These are phyloP conservation scores for Yasuhikotakia modesta DNA, from an alignment of 2,797 vertebrate species.

Conservation along the genomic window DNA sequence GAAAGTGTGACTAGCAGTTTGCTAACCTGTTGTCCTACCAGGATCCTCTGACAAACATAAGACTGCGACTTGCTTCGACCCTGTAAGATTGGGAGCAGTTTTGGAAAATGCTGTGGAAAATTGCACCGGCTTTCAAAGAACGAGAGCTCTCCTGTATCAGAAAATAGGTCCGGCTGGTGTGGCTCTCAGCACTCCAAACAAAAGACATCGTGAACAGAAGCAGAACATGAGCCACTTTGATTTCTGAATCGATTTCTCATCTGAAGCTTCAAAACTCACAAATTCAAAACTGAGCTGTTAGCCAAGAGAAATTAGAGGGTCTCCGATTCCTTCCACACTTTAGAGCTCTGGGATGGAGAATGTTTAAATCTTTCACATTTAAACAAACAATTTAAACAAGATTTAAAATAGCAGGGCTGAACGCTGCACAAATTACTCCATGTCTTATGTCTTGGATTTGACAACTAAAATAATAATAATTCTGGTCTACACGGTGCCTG, in stretches of 20 bases:
- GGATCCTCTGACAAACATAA: slow-evolving; percentile 47
- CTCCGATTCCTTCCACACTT: slow-evolving; percentile 40
- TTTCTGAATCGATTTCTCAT: slow-evolving; percentile 60
- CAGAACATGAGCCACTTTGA: slow-evolving; percentile 60
- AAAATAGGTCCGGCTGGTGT: slow-evolving; percentile 53
- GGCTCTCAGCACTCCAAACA: slow-evolving; percentile 36
- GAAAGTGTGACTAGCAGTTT: slow-evolving; percentile 36
- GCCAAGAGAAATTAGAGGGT: slow-evolving; percentile 42
- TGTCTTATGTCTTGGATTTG: not conserved
- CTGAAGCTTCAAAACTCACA: slow-evolving; percentile 54
- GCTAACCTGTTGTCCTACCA: slow-evolving; percentile 26
- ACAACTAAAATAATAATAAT: slow-evolving; percentile 10
- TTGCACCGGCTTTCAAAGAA: slow-evolving; percentile 53
- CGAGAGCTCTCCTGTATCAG: slow-evolving; percentile 42
- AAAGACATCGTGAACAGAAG: slow-evolving; percentile 45
- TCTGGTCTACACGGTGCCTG: not conserved
- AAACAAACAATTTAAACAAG: slow-evolving; percentile 20
- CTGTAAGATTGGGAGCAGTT: slow-evolving; percentile 53
- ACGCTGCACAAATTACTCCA: not conserved
- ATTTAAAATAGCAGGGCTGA: not conserved
- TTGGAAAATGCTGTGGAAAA: slow-evolving; percentile 50
- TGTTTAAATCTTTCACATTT: not conserved
- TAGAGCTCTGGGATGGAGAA: slow-evolving; percentile 30
- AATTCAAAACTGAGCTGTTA: slow-evolving; percentile 49
- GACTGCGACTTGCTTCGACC: slow-evolving; percentile 39